Conservation (phyloP, 1,140 invertebrate species). For the Eurosta solidaginis region DNA sequence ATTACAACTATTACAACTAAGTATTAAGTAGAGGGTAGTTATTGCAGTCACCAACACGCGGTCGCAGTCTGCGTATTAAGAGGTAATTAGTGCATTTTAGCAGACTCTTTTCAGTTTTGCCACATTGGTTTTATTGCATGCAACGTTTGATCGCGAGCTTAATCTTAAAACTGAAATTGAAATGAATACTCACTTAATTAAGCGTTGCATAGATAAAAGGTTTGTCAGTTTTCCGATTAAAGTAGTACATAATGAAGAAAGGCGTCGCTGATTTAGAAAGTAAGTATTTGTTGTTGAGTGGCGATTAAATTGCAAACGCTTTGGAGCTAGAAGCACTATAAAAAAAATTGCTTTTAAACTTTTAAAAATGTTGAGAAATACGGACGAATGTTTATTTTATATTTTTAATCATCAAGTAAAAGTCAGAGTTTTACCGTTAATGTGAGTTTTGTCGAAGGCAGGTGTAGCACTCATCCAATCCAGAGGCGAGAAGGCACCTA, state of each 20-base stretch:
- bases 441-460: no score
- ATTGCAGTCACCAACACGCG: background rate
- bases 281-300: background rate
- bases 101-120: background rate
- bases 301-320: background rate
- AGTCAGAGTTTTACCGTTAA: no score
- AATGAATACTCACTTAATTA: conserved; percentile 18
- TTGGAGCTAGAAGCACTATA: background rate
- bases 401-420: no score
- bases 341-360: no score
- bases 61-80: background rate
- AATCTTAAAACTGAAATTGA: conserved; percentile 18
- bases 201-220: conserved; percentile 16
- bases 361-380: background rate
- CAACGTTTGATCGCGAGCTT: background rate
- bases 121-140: background rate
- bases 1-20: conserved; percentile 12
- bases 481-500: no score
- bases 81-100: conserved; percentile 13
- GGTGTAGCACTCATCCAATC: no score
- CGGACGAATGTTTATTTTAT: no score
- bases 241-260: conserved; percentile 12
- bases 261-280: background rate
- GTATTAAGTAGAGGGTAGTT: background rate
- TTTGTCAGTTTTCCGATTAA: conserved; percentile 13